Percentiles rank a stretch among this genome's conserved stretches.
phyloP scores from a whole-genome alignment of 1,140 invertebrate species.

The Cotesia typhae region DNA sequence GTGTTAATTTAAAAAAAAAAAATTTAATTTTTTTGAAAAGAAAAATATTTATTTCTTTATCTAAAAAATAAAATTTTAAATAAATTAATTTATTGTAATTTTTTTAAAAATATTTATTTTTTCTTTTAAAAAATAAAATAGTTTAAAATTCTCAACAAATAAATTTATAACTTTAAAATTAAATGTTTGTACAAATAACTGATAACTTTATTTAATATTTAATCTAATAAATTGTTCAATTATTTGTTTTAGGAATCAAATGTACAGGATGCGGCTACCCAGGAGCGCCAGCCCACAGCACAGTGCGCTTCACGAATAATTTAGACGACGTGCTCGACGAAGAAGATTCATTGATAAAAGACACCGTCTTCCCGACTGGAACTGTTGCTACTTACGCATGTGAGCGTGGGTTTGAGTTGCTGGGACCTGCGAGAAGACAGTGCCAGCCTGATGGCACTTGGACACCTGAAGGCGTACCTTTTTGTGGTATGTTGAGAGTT shows the following conservation, averaged over 20 bases:
- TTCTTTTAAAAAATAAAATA: too few species aligned
- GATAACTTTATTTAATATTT: constrained; percentile 4
- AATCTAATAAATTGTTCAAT: neutral
- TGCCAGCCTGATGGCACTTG: constrained; percentile 82
- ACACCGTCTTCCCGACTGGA: constrained; percentile 71
- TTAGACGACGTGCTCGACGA: constrained; percentile 60
- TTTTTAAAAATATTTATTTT: too few species aligned
- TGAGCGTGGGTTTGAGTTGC: constrained; percentile 88
- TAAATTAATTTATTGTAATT: too few species aligned
- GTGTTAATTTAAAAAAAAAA: too few species aligned
- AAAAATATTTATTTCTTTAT: too few species aligned
- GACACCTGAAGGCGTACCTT: constrained; percentile 91
- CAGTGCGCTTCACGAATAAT: constrained; percentile 75
- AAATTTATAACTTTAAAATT: too few species aligned
- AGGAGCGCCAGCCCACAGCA: constrained; percentile 90
- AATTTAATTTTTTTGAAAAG: too few species aligned
- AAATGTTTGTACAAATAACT: too few species aligned
- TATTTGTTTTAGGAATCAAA: constrained; percentile 47
- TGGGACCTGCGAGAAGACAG: constrained; percentile 82
- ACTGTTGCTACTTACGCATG: constrained; percentile 87
- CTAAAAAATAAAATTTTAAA: too few species aligned
- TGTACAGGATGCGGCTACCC: constrained; percentile 79
- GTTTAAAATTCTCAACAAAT: too few species aligned
- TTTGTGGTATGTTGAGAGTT: constrained; percentile 84
- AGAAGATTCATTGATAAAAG: constrained; percentile 59